Base-by-base conservation (phyloP, 2,797 vertebrate species). In the Crenuchus spilurus region DNA sequence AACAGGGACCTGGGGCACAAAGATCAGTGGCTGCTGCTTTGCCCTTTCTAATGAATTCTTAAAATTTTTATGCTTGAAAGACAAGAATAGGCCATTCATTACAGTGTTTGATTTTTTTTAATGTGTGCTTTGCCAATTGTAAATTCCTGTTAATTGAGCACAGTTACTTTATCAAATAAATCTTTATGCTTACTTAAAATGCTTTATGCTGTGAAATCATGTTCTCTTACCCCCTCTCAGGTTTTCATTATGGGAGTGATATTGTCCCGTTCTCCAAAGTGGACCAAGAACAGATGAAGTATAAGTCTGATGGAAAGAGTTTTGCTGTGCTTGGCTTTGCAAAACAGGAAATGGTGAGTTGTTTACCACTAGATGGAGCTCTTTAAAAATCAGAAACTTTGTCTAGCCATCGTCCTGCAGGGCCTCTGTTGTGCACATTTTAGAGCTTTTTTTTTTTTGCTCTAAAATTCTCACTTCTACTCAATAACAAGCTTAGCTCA, bases 221-320 rank as follows among this genome's bases (percentile, higher is more conserved):
- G 3, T 11, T 2, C 7, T 13, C 30, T 42, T 22, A 44, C 41
- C 31, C 48, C 48, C 9, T 73, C 2, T 18, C 78, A 99, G 98
- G 97, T 77, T 99, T 94, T 82, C 93, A 94, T 72, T 99, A 98
- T 46, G 98, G 98, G 49, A 98, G 95, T 64, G 97, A 99, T 86
- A 98, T 99, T 31, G 80, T 99, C 80, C 98, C 98, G 22, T 99
- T 99, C 88, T 97, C 97, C 62, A 97, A 97, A 90, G 92, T 98
- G 72, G 98, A 99, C 84, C 94, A 99, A 84, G 96, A 98, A 0
- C 96, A 99, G 88, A 98, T 99, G 97, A 99, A 94, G 84, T 99
- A 99, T 84, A 97, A 94, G 88, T 92, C 93, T 0, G 95, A 96
- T 72, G 95, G 91, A 37, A 99, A 98, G 83, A 94, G 95, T 84